Evolutionary conservation across 2,888 invertebrate genomes (phyloP), one percentile per base, ranked within the genome.

Genomic region (Habroteleia sp.): DNA sequence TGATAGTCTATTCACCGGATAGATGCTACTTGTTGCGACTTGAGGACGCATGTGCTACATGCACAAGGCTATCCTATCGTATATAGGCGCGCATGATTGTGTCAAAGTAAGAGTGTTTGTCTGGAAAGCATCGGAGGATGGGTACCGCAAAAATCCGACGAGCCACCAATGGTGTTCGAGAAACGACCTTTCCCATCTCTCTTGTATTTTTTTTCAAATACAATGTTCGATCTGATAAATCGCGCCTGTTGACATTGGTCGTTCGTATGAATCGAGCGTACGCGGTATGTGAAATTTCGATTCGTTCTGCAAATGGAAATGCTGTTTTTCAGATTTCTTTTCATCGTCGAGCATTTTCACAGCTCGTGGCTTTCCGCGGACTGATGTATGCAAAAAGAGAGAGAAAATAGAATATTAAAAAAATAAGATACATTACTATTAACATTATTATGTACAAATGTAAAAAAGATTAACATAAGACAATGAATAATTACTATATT

Each of bases 71-170:
- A 52, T 50, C 8, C 56, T 25, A 42, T 48, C 50, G 72, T 72
- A 72, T 72, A 72, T 72, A 72, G 46, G 54, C 33, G 39, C 56
- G 39, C 56, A 56, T 48, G 48, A 44, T 56, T 63, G 48, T 63
- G 48, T 42, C 63, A 56, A 63, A 72, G 72, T 72, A 72, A 72
- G 72, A 63, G 72, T 50, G 13, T 56, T 63, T 63, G 72, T 56
- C 27, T 63, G 52, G 46, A 41, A 63, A 56, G 63, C 71, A 54
- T 62, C 54, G 71, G 54, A 69, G 60, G 44, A 54, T 69, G 13
- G 62, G 13, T 31, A 37, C 37, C 10, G 23, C 31, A 63, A 56
- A 63, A 72, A 62, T 39, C 17, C 42, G 13, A 20, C 31, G 5
- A 29, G 27, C 41, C 31, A 17, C 72, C 72, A 72, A 72, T 72